phyloP scores from a whole-genome alignment of 2,797 vertebrate genomes.

The Anguilla pacifica region DNA sequence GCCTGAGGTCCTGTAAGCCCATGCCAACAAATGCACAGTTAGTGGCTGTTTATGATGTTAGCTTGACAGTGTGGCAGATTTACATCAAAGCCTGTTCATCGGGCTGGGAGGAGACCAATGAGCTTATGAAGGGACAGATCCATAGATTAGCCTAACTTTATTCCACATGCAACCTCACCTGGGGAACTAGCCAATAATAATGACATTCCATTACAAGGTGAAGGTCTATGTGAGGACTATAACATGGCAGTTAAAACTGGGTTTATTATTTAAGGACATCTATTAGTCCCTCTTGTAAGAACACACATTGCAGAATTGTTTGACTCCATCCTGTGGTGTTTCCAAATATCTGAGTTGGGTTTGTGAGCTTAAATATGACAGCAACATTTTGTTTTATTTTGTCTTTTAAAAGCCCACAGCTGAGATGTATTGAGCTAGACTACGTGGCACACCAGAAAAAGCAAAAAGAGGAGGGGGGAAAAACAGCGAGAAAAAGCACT shows the following conservation, averaged over 20 bases:
- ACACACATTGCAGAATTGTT: background rate
- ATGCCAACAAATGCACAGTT: background rate
- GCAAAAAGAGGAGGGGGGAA: slow-evolving; percentile 20
- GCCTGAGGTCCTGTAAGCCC: background rate
- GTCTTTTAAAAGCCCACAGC: slow-evolving; percentile 53
- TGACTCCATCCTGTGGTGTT: background rate
- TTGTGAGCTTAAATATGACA: slow-evolving; percentile 45
- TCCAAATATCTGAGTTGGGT: slow-evolving; percentile 39
- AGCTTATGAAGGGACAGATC: background rate
- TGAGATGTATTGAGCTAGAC: slow-evolving; percentile 43
- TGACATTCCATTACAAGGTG: background rate
- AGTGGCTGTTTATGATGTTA: background rate
- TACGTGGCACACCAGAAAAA: slow-evolving; percentile 40
- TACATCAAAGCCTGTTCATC: background rate
- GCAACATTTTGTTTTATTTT: slow-evolving; percentile 43
- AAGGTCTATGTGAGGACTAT: background rate
- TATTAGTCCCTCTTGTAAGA: background rate
- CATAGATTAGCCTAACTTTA: background rate
- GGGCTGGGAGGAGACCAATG: background rate
- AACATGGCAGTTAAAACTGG: slow-evolving; percentile 10
- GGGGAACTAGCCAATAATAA: background rate
- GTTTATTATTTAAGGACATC: slow-evolving; percentile 38
- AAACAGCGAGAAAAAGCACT: slow-evolving; percentile 28
- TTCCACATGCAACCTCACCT: background rate
- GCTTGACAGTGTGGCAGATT: background rate